Conservation (phyloP, 2,797 vertebrate species). For the Pangasius djambal region DNA sequence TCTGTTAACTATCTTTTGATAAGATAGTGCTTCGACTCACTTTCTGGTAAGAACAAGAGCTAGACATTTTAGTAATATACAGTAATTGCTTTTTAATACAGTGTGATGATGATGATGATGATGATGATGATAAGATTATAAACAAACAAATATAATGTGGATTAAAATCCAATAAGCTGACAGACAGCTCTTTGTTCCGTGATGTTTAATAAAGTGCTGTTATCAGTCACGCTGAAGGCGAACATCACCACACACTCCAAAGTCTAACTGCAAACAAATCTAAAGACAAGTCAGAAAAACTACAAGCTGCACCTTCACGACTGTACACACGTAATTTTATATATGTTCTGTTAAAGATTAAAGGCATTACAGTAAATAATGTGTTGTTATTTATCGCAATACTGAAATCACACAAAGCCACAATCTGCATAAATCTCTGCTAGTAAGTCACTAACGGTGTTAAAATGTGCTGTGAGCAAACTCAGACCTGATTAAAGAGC, state of each 20-base stretch:
- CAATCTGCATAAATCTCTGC: neutral
- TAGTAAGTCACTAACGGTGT: neutral
- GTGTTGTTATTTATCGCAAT: neutral
- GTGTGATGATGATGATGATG: neutral
- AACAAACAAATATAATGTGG: neutral
- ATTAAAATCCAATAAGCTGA: neutral
- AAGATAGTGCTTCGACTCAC: neutral
- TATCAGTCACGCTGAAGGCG: neutral
- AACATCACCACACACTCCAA: constrained; percentile 2
- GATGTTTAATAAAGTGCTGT: neutral
- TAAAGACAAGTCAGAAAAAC: neutral
- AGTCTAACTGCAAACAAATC: neutral
- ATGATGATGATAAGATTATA: neutral
- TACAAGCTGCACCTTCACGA: neutral
- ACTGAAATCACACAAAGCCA: neutral
- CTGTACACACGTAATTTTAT: neutral
- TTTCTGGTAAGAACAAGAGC: neutral
- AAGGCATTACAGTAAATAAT: neutral
- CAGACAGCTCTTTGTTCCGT: neutral
- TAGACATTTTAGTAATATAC: neutral
- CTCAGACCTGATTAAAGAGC: neutral
- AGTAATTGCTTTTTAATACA: neutral
- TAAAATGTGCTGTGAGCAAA: neutral
- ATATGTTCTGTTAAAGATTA: neutral
- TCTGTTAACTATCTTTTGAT: neutral